A percentile compares a stretch with the other conserved stretches of the same genome.
phyloP scores from a whole-genome alignment of 2,797 vertebrate species.

The Staurois parvus region DNA sequence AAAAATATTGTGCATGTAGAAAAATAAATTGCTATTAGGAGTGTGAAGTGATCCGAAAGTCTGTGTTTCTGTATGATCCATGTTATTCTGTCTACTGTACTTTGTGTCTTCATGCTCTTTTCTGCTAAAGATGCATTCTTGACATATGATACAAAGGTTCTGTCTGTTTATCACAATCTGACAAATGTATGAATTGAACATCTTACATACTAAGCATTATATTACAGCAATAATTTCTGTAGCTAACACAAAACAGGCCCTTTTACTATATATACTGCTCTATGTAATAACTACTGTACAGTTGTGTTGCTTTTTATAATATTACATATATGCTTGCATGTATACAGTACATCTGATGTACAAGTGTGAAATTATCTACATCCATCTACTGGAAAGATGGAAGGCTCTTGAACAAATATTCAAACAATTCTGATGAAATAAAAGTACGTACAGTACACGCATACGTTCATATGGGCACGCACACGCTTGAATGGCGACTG shows the following conservation, averaged over 20 bases:
- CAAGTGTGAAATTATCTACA: constrained; percentile 68
- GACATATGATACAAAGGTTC: constrained; percentile 70
- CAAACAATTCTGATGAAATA: constrained; percentile 53
- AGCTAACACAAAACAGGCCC: constrained; percentile 71
- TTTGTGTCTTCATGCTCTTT: constrained; percentile 75
- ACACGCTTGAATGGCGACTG: constrained; percentile 70
- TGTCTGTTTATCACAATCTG: constrained; percentile 69
- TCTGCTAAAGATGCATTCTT: constrained; percentile 71
- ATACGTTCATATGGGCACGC: constrained; percentile 71
- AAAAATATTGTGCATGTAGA: constrained; percentile 63
- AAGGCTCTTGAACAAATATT: constrained; percentile 43
- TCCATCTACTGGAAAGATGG: constrained; percentile 68
- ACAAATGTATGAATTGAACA: constrained; percentile 70
- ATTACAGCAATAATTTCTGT: constrained; percentile 67
- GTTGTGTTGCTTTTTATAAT: constrained; percentile 60
- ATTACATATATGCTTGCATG: constrained; percentile 58
- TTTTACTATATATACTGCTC: constrained; percentile 63
- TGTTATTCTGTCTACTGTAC: constrained; percentile 73
- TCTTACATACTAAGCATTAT: constrained; percentile 68
- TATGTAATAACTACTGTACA: constrained; percentile 62
- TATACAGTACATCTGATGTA: constrained; percentile 67
- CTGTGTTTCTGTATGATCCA: constrained; percentile 63
- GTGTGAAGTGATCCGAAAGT: constrained; percentile 55
- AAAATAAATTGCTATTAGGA: constrained; percentile 63
- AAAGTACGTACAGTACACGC: constrained; percentile 69